Evolutionary conservation across 2,113 vertebrate genomes (phyloP).

Genomic region (Typhlomys cinereus): DNA sequence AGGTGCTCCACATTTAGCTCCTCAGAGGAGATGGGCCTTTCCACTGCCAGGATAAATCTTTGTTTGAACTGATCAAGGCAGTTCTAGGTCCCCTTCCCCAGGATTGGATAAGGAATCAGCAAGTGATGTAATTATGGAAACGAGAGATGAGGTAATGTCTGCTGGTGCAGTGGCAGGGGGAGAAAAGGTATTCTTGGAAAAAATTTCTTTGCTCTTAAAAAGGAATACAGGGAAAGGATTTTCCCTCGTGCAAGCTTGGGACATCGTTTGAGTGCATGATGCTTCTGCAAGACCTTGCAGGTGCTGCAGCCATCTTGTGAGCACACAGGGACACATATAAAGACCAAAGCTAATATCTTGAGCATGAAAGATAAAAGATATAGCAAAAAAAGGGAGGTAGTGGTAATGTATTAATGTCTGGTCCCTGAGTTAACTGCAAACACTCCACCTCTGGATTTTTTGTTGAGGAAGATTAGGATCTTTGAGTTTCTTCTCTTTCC

Average conservation of each 20-base stretch:
- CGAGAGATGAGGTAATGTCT: slow-evolving; percentile 55
- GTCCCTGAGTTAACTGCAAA: not conserved
- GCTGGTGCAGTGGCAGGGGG: not conserved
- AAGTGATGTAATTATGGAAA: slow-evolving; percentile 10
- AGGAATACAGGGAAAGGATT: not conserved
- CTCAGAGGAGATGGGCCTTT: not conserved
- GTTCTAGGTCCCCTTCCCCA: not conserved
- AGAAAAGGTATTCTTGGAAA: not conserved
- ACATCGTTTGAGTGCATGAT: not conserved
- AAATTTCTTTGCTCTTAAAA: not conserved
- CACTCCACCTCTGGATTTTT: not conserved
- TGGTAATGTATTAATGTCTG: not conserved
- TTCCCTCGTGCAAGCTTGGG: not conserved
- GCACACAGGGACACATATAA: not conserved
- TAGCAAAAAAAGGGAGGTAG: not conserved
- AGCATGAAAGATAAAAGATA: no score
- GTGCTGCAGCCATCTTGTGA: not conserved
- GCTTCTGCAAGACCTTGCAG: not conserved
- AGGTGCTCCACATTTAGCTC: no score
- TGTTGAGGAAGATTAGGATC: not conserved
- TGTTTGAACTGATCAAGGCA: not conserved
- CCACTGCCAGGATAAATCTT: not conserved
- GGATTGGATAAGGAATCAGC: not conserved
- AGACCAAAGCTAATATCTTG: not conserved
- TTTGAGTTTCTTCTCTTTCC: not conserved